Evolutionary conservation across 2,888 invertebrate species (phyloP).

Genomic region (Girardia tigrina): DNA sequence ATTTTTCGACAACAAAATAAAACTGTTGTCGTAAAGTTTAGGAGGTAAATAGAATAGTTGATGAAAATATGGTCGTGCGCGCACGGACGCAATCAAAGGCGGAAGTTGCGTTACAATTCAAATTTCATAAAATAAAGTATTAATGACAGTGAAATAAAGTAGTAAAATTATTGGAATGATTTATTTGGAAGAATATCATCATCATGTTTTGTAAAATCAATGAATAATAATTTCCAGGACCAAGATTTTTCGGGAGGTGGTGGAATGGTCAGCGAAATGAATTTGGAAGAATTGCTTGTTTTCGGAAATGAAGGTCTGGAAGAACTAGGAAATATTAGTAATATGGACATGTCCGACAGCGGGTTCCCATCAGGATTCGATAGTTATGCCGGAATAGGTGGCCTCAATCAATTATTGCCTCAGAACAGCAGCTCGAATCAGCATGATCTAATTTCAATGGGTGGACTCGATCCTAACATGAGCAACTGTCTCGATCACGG

Average conservation of each 20-base stretch:
- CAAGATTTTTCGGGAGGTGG: conserved; percentile 31
- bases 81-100: too few species aligned
- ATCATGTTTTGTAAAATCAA: too few species aligned
- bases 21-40: too few species aligned
- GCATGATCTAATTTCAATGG: conserved; percentile 4
- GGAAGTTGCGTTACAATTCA: too few species aligned
- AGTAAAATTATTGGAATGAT: too few species aligned
- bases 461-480: not conserved
- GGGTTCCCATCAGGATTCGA: not conserved
- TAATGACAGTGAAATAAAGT: too few species aligned
- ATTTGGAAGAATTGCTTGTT: not conserved
- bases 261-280: conserved; percentile 24
- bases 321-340: not conserved
- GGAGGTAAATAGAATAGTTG: too few species aligned
- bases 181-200: too few species aligned
- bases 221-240: too few species aligned
- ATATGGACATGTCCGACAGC: not conserved
- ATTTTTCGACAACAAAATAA: too few species aligned
- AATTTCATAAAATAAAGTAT: too few species aligned
- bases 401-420: not conserved
- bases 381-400: not conserved
- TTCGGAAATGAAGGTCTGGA: not conserved
- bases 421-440: not conserved
- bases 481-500: not conserved
- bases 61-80: too few species aligned